phyloP scores from a whole-genome alignment of 2,113 vertebrate genomes.

The Peucedramus taeniatus region DNA sequence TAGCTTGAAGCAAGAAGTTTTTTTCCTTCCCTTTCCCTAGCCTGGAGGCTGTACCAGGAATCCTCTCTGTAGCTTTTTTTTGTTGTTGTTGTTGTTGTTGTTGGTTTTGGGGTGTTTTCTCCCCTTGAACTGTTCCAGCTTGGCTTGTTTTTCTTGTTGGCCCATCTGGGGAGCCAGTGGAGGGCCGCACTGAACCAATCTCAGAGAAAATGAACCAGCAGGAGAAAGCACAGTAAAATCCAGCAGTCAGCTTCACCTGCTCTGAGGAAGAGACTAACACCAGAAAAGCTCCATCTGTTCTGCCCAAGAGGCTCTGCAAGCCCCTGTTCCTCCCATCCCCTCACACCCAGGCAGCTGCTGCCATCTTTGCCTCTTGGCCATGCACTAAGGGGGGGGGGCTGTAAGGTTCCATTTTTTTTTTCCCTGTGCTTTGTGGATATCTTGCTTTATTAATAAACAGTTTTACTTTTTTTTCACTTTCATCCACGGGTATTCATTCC shows the following conservation, averaged over 20 bases:
- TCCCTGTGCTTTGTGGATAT: not conserved
- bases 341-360: not conserved
- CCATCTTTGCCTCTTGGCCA: not conserved
- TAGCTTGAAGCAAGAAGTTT: not conserved
- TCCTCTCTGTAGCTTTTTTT: not conserved
- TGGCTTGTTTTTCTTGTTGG: not conserved
- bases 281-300: not conserved
- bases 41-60: not conserved
- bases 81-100: no score
- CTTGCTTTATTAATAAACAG: not conserved
- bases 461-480: not conserved
- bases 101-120: not conserved
- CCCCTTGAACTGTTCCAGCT: not conserved
- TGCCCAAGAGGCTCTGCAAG: accelerated
- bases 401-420: not conserved
- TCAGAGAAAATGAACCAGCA: not conserved
- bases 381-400: accelerated
- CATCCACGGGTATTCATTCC: not conserved
- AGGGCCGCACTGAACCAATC: not conserved
- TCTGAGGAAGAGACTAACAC: not conserved
- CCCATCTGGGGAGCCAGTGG: not conserved
- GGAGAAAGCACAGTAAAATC: not conserved
- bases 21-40: not conserved
- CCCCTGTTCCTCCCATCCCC: not conserved
- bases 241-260: not conserved